A percentile compares a stretch with the other conserved stretches of the same genome.
Conservation (phyloP, 2,888 invertebrate species). For the Papilio demoleus region DNA sequence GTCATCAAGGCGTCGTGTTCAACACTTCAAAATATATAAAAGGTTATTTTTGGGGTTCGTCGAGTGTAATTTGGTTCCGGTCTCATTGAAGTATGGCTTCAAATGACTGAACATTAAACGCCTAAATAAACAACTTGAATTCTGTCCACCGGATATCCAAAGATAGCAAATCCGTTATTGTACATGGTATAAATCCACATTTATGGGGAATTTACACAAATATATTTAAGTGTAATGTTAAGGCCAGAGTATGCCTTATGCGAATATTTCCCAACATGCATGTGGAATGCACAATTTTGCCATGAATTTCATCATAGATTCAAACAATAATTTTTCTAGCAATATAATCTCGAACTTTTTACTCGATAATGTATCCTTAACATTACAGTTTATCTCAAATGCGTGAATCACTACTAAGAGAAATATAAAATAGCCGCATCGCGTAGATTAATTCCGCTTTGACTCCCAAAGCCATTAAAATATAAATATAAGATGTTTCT, state of each 20-base stretch:
- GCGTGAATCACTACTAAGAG: not conserved
- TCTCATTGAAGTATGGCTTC: not conserved
- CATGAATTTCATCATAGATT: too few species aligned
- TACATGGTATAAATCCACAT: not conserved
- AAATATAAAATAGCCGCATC: too few species aligned
- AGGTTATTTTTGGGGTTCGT: not conserved
- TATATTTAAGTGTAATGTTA: too few species aligned
- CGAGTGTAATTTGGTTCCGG: not conserved
- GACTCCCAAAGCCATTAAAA: too few species aligned
- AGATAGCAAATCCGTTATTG: not conserved
- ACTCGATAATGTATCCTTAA: not conserved
- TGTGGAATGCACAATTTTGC: too few species aligned
- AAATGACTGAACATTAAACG: constrained; percentile 3
- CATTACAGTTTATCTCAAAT: not conserved
- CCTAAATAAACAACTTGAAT: not conserved
- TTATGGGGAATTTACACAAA: too few species aligned
- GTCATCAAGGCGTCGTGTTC: not conserved
- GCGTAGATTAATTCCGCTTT: too few species aligned
- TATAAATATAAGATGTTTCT: too few species aligned
- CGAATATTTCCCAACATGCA: too few species aligned
- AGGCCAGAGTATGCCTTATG: too few species aligned
- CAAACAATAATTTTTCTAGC: too few species aligned
- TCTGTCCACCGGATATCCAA: not conserved
- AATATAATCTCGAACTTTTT: too few species aligned
- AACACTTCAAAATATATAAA: not conserved